Base-by-base conservation (phyloP, 2,797 vertebrate genomes). In the Cirrhinus mrigala region DNA sequence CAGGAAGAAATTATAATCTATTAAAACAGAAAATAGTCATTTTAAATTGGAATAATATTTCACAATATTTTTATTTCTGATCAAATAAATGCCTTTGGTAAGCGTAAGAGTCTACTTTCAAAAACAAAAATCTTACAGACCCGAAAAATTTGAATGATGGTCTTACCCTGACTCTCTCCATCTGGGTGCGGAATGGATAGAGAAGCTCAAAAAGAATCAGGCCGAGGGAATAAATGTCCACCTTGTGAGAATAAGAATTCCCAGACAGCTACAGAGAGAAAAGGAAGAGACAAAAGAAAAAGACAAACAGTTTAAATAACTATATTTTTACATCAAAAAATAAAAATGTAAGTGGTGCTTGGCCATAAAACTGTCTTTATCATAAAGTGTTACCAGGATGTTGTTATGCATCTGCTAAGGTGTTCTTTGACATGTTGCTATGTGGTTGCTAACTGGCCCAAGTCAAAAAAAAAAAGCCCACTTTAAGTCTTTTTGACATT, bases 191-290 rank as follows among this genome's bases (percentile, higher is more conserved):
- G 92, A 99, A 99, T 0, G 98, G 98, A 90, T 94, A 97, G 33
- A 99, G 95, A 91, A 99, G 93, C 94, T 99, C 98, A 89, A 99
- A 99, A 79, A 99, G 95, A 90, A 99, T 99, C 92, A 99, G 93
- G 37, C 98, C 98, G 94, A 99, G 94, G 60, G 98, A 99, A 90
- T 98, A 99, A 92, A 99, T 98, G 91, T 99, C 98, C 93, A 99
- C 98, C 94, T 99, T 99, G 91, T 99, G 98, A 4, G 98, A 99
- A 89, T 99, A 99, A 11, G 94, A 98, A 93, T 97, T 98, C 78
- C 98, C 98, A 90, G 96, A 97, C 83, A 99, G 96, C 98, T 99
- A 94, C 18, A 87, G 87, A 93, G n/a, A 3, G 22, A n/a, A 87
- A 54, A 85, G 14, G 48, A 48, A 75, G 4, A 22, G 14, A 81